phyloP scores from a whole-genome alignment of 2,888 invertebrate genomes.

The Tetrapedia diversipes region DNA sequence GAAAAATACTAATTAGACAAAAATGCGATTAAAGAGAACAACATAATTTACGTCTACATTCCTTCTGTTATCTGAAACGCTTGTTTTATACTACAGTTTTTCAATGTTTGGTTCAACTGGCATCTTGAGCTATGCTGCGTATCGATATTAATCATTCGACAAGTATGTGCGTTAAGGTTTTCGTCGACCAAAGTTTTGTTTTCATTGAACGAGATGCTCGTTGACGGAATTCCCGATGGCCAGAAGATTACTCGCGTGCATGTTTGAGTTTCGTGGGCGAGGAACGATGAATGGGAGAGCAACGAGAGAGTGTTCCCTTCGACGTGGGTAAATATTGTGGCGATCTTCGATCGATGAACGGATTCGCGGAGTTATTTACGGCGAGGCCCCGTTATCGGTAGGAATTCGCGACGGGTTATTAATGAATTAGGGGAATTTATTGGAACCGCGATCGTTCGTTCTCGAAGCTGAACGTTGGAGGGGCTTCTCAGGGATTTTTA shows the following conservation, averaged over 20 bases:
- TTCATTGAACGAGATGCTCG: conserved; percentile 8
- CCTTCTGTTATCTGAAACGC: too few relatives aligned
- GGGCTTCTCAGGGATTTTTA: too few relatives aligned
- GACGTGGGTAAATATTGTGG: conserved; percentile 29
- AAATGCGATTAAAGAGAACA: too few relatives aligned
- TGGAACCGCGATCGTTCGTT: too few relatives aligned
- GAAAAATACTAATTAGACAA: too few relatives aligned
- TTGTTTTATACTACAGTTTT: too few relatives aligned
- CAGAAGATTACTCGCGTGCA: background rate
- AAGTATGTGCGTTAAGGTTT: background rate
- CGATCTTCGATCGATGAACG: conserved; percentile 5
- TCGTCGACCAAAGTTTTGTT: conserved; percentile 18
- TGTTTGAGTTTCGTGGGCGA: background rate
- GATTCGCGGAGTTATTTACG: conserved; percentile 11
- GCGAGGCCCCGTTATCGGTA: background rate
- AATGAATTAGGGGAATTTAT: background rate
- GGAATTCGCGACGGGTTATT: background rate
- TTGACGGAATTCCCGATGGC: background rate
- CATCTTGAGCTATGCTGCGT: too few relatives aligned
- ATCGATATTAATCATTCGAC: conserved; percentile 35
- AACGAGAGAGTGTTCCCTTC: conserved; percentile 34
- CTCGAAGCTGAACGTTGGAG: too few relatives aligned
- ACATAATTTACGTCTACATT: too few relatives aligned
- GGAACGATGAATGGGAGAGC: conserved; percentile 20
- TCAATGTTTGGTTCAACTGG: too few relatives aligned